These are phyloP conservation scores for Schizopygopsis pylzovi DNA, from an alignment of 2,797 vertebrate genomes.

Conservation along the genomic window DNA sequence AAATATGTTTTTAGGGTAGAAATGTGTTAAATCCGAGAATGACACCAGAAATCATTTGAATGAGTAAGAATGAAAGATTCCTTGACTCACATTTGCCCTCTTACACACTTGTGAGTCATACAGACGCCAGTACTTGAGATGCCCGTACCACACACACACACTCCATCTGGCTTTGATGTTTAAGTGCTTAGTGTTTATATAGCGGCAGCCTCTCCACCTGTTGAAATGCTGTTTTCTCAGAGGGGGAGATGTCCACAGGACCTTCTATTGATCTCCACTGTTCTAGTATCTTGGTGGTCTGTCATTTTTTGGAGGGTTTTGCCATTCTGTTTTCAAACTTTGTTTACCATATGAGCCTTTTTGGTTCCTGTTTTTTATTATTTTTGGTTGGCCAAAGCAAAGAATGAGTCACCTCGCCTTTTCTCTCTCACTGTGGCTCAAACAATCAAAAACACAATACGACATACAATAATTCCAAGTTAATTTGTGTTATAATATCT, in stretches of 20 bases:
- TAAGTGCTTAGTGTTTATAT: constrained; percentile 32
- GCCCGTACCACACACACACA: neutral
- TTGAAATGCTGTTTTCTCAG: constrained; percentile 46
- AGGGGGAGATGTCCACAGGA: constrained; percentile 12
- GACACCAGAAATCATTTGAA: neutral
- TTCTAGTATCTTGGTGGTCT: neutral
- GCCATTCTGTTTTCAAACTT: constrained; percentile 6
- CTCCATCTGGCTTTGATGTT: constrained; percentile 41
- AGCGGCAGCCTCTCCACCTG: constrained; percentile 24
- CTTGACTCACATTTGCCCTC: constrained; percentile 10
- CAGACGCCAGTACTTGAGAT: constrained; percentile 21
- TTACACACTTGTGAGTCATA: constrained; percentile 27
- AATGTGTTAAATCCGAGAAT: neutral
- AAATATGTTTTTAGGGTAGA: neutral
- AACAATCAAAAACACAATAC: neutral
- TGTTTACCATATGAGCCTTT: neutral
- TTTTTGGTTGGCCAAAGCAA: neutral
- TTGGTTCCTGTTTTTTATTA: neutral
- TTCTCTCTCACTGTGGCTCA: neutral
- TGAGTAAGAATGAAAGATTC: neutral
- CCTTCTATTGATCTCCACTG: constrained; percentile 10
- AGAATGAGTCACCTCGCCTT: neutral
- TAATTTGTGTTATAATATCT: neutral
- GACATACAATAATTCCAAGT: constrained; percentile 1
- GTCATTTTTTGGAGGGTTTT: constrained; percentile 5